These are phyloP conservation scores for Protodeltote pygarga DNA, from an alignment of 2,888 invertebrate genomes.

Conservation along the genomic window DNA sequence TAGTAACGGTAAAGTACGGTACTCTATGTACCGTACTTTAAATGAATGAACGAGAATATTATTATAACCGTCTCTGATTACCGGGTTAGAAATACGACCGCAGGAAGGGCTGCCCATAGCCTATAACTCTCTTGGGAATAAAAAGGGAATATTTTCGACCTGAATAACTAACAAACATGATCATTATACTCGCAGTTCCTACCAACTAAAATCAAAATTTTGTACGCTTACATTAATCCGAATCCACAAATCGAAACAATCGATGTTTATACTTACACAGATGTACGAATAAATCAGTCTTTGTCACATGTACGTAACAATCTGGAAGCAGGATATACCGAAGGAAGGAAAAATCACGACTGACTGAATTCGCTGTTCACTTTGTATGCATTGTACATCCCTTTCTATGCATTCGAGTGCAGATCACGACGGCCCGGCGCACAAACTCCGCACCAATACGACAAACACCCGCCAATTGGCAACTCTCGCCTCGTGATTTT, in stretches of 20 bases:
- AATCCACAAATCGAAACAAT: conserved; percentile 14
- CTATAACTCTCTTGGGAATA: too few species aligned
- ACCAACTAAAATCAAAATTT: too few species aligned
- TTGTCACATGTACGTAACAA: conserved; percentile 61
- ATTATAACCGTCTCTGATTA: too few species aligned
- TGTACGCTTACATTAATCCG: conserved; percentile 8
- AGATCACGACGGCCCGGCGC: conserved; percentile 63
- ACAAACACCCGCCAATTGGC: conserved; percentile 77
- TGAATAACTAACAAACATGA: too few species aligned
- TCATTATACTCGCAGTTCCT: too few species aligned
- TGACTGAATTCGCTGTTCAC: conserved; percentile 66
- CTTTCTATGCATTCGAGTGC: conserved; percentile 67
- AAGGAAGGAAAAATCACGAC: conserved; percentile 72
- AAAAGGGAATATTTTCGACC: too few species aligned
- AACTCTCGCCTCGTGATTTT: conserved; percentile 66
- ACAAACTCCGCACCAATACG: conserved; percentile 67
- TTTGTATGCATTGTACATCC: conserved; percentile 79
- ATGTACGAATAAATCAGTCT: conserved; percentile 60
- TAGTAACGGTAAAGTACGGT: too few species aligned
- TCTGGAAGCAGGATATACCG: conserved; percentile 58
- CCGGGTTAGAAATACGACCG: too few species aligned
- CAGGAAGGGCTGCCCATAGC: too few species aligned
- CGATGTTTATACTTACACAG: conserved; percentile 48
- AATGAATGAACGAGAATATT: too few species aligned
- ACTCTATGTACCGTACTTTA: too few species aligned